Base-by-base conservation (phyloP, 2,113 vertebrate species). In the Perccottus glenii region DNA sequence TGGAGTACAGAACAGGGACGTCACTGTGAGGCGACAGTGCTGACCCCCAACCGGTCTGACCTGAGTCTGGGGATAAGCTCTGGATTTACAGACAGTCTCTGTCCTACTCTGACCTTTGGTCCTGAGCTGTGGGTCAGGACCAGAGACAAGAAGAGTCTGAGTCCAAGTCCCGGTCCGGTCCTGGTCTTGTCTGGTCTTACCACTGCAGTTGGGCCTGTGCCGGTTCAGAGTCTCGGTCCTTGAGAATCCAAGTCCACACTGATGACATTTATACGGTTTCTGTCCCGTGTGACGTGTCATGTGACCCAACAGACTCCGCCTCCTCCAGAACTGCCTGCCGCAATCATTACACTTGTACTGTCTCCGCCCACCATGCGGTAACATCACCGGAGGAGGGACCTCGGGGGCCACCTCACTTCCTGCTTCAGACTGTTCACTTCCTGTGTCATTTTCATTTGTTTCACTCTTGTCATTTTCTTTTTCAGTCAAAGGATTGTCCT, bases 261-360 rank as follows among this genome's bases (percentile, higher is more conserved):
- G 53, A 11, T 72, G 60, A 16, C 78, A 80, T 1, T 64, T 67
- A 10, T 67, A 80, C 0, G 77, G 72, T 45, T 80, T 80, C 52
- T 71, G 62, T 0, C 77, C 77, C 0, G 84, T 84, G 81, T 86
- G 84, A 43, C 73, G 66, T 8, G 78, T 35, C 84, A 79, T 80
- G 63, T 86, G 84, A 36, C 12, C 33, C 52, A 55, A 12, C 3
- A 55, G 8, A 33, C n/a, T 33, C 12, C 52, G 52, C 7, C n/a
- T 55, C 44, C 52, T 45, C 45, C 27, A 42, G 55, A 10, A 46
- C 42, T 1, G 32, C 33, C 52, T 5, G 14, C 3, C 5, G 35
- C 19, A 52, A 2, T 15, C 11, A 12, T 12, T 27, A 27, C 27
- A 46, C n/a, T 9, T 56, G 51, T 55, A 55, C 52, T 36, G 32